Conservation (phyloP, 2,888 invertebrate species). For the Cenopis cana region DNA sequence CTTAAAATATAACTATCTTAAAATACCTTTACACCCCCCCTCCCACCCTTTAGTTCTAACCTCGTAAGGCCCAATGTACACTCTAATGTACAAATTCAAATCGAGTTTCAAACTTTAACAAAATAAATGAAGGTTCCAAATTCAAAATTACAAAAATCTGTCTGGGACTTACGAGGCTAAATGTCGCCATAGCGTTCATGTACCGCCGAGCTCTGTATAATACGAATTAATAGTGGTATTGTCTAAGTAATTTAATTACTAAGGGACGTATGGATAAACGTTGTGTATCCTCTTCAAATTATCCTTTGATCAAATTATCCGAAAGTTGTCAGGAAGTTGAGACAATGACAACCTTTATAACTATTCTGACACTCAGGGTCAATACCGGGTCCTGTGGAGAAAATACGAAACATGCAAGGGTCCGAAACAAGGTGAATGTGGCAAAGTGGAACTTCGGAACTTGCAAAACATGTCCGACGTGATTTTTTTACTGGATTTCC, state of each 20-base stretch:
- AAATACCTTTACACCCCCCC: too few relatives aligned
- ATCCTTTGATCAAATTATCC: conserved; percentile 35
- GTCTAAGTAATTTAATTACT: conserved; percentile 31
- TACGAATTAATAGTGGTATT: conserved; percentile 14
- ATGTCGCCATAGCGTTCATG: too few relatives aligned
- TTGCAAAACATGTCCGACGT: conserved; percentile 66
- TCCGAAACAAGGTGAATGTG: conserved; percentile 69
- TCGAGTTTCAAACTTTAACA: too few relatives aligned
- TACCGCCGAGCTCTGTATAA: too few relatives aligned
- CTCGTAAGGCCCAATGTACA: too few relatives aligned
- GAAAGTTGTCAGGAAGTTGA: conserved; percentile 34
- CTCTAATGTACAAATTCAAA: too few relatives aligned
- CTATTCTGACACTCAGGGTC: conserved; percentile 59
- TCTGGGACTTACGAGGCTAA: too few relatives aligned
- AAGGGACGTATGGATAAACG: conserved; percentile 31
- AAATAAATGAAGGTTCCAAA: too few relatives aligned
- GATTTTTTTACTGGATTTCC: conserved; percentile 63
- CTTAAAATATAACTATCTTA: too few relatives aligned
- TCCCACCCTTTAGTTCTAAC: too few relatives aligned
- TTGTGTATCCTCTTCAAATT: conserved; percentile 43
- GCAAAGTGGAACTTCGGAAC: conserved; percentile 59
- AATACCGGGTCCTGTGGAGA: conserved; percentile 60
- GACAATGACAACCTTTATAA: conserved; percentile 34
- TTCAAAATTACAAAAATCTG: too few relatives aligned
- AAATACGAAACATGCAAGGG: conserved; percentile 69